phyloP scores from a whole-genome alignment of 2,113 vertebrate genomes.

The Grallaria varia region DNA sequence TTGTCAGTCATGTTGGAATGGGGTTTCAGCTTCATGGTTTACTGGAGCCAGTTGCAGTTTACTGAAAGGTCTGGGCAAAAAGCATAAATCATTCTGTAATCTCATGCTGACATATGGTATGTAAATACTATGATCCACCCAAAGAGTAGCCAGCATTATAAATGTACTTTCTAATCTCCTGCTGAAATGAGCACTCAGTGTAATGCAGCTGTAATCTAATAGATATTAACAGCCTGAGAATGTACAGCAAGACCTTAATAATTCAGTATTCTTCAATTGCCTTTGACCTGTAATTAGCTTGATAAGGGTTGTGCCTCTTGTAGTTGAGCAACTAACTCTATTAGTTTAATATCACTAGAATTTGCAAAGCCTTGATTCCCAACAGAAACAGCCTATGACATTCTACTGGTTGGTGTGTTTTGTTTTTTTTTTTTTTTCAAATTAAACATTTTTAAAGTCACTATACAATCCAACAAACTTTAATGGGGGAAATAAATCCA shows the following conservation, averaged over 20 bases:
- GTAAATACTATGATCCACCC: conserved; percentile 45
- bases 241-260: conserved; percentile 44
- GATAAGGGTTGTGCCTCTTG: background rate
- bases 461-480: background rate
- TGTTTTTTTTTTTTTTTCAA: background rate
- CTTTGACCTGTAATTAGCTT: background rate
- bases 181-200: conserved; percentile 43
- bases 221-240: conserved; percentile 48
- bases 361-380: background rate
- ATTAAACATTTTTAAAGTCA: background rate
- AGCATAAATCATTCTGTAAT: conserved; percentile 49
- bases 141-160: conserved; percentile 24
- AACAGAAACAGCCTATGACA: background rate
- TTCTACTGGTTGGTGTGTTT: background rate
- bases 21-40: background rate
- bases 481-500: rapidly evolving
- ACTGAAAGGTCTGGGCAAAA: conserved; percentile 56
- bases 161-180: conserved; percentile 52
- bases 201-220: conserved; percentile 57
- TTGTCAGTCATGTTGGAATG: conserved; percentile 37
- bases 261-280: conserved; percentile 42
- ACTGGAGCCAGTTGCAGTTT: background rate
- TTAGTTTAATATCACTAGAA: background rate
- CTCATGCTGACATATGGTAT: conserved; percentile 52
- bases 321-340: background rate